Percentiles rank a stretch among this genome's conserved stretches.
Conservation (phyloP, 1,140 invertebrate genomes). For the Popillia japonica region DNA sequence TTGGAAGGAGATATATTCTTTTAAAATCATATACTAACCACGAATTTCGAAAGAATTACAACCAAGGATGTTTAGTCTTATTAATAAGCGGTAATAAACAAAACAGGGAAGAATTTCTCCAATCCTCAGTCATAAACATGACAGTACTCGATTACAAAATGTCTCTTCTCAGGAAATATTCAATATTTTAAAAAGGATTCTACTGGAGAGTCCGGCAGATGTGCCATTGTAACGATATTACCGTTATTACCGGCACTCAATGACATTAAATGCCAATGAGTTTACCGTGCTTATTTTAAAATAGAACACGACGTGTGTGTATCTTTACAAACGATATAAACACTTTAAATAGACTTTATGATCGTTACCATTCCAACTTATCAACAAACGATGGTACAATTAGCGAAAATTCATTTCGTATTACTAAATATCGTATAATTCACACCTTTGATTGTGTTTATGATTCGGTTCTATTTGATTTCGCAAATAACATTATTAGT, state of each 20-base stretch:
- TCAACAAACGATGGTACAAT: neutral
- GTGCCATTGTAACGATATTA: neutral
- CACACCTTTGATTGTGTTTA: neutral
- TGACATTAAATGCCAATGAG: neutral
- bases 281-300: neutral
- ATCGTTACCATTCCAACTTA: neutral
- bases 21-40: too few relatives aligned
- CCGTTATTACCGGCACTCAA: neutral
- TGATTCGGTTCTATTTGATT: neutral
- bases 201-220: neutral
- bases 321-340: neutral
- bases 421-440: neutral
- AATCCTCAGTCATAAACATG: neutral
- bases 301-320: neutral
- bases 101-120: neutral
- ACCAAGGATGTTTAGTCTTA: neutral
- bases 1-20: too few relatives aligned
- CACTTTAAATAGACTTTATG: neutral
- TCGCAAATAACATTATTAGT: neutral
- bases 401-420: neutral
- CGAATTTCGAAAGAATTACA: too few relatives aligned
- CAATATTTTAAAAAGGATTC: neutral
- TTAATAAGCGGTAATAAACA: neutral
- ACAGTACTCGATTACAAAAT: too few relatives aligned
- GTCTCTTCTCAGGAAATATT: neutral